Conservation (phyloP, 2,888 invertebrate genomes). For the Eristalinus aeneus region DNA sequence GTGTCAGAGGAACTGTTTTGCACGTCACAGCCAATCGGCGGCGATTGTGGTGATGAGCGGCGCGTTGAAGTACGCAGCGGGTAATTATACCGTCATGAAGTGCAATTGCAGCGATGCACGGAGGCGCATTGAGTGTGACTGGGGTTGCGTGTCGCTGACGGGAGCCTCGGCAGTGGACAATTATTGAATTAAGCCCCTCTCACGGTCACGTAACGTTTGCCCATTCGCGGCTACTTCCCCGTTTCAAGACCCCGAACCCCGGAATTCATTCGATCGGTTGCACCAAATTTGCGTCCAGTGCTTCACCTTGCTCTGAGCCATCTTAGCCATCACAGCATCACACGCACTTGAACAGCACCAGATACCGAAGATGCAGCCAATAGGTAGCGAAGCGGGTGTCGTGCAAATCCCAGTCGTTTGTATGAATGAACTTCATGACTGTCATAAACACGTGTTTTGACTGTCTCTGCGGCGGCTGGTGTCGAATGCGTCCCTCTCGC, state of each 20-base stretch:
- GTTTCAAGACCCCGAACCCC: no score
- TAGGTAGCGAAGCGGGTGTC: slow-evolving; percentile 17
- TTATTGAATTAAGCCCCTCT: background rate
- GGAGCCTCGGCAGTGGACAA: background rate
- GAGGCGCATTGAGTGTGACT: background rate
- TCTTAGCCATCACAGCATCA: slow-evolving; percentile 13
- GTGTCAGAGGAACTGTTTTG: background rate
- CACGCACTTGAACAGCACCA: slow-evolving; percentile 8
- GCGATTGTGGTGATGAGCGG: background rate
- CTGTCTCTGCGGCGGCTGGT: slow-evolving; percentile 23
- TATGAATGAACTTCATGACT: slow-evolving; percentile 52
- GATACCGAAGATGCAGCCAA: slow-evolving; percentile 21
- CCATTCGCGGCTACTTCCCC: no score
- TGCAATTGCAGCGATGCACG: background rate
- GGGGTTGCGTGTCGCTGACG: background rate
- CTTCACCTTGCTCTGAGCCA: no score
- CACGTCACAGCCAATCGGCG: background rate
- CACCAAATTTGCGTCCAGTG: slow-evolving; percentile 37
- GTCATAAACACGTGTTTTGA: slow-evolving; percentile 60
- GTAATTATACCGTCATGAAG: background rate
- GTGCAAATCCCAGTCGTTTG: slow-evolving; percentile 51
- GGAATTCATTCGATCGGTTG: slow-evolving; percentile 40
- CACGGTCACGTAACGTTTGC: no score
- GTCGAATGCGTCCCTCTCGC: background rate
- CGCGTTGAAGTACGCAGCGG: background rate